Evolutionary conservation across 2,113 vertebrate genomes (phyloP), one percentile per base, ranked within the genome.

Genomic region (Tenrec ecaudatus): DNA sequence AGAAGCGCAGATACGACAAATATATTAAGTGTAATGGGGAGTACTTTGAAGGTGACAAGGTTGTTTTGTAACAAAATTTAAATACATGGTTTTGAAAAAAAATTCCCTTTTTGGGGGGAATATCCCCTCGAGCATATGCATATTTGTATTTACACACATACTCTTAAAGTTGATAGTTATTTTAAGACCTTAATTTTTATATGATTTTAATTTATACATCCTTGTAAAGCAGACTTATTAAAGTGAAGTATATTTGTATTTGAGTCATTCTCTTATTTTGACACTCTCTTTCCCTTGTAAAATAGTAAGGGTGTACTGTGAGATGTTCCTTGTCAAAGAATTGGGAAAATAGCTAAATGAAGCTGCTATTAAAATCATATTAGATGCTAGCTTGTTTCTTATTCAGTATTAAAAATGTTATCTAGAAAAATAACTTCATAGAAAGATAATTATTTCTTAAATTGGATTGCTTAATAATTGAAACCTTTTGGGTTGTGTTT

Each of bases 261-360:
- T 58, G 76, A 93, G 92, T 9, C 25, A 83, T 77, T 76, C 75
- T 47, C 76, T 47, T 95, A 60, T 62, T 91, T 89, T 77, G n/a
- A 81, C 36, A 78, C 6, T 82, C 68, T 89, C 14, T 81, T 85
- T 58, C 3, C 4, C 82, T 0, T 83, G 16, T 64, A 87, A 90
- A 75, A 10, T 31, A 86, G 20, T 23, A 58, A 78, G 87, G 38
- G 31, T 43, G 58, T 71, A 79, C 10, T 83, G 25, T 89, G 58
- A 94, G 53, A 83, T 90, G 75, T 86, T 83, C 9, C 25, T 78
- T 78, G 92, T 14, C 62, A 75, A 73, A 64, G 86, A 66, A 92
- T 78, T 87, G 82, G 8, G 40, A 47, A 60, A 60, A 73, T 82
- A 73, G 20, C 69, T 80, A 92, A 80, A 25, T 88, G 43, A 25